Evolutionary conservation across 2,113 vertebrate genomes (phyloP).

Genomic region (Sylvia atricapilla): DNA sequence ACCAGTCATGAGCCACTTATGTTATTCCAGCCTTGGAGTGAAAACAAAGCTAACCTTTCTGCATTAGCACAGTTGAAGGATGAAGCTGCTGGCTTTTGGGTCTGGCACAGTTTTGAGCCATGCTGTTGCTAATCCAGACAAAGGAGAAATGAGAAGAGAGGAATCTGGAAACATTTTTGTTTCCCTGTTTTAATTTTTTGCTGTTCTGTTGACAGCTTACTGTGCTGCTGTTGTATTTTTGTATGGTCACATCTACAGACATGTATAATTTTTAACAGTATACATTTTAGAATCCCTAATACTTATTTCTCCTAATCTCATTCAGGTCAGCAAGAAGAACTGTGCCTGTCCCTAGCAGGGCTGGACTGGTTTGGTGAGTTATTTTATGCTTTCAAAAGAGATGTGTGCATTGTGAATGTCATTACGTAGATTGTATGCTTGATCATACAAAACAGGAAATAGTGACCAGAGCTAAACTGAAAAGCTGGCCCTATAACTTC

Average conservation of each 20-base stretch:
- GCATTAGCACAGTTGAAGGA: neutral
- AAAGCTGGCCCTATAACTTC: neutral
- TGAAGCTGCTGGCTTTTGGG: neutral
- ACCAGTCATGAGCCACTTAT: neutral
- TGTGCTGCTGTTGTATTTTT: neutral
- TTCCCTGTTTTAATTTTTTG: neutral
- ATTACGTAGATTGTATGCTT: neutral
- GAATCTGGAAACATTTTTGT: neutral
- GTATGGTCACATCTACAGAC: neutral
- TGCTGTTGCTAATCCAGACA: neutral
- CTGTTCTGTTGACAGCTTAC: neutral
- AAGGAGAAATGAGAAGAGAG: neutral
- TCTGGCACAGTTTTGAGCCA: neutral
- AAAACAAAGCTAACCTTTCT: neutral
- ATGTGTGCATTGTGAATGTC: neutral
- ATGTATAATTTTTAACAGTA: too few species aligned
- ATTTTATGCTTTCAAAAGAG: neutral
- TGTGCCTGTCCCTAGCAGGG: neutral
- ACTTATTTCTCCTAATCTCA: neutral
- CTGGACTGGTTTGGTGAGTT: neutral
- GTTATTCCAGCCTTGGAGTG: neutral
- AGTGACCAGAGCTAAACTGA: neutral
- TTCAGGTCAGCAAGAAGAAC: neutral
- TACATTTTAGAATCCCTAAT: neutral
- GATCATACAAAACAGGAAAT: slow-evolving; percentile 21